Evolutionary conservation across 1,140 invertebrate species (phyloP).

Genomic region (Calephelis virginiensis): DNA sequence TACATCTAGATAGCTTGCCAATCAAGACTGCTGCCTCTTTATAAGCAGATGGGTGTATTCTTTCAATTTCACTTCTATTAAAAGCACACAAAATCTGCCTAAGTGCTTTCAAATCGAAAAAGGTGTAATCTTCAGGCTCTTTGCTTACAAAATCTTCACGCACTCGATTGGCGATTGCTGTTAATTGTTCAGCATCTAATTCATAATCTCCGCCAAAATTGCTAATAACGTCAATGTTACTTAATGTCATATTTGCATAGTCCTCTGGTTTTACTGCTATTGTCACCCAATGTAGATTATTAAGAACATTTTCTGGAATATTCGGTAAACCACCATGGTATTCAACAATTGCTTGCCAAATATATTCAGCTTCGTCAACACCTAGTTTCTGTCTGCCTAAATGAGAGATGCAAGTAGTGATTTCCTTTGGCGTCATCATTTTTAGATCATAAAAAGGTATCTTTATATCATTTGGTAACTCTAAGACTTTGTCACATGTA

Average conservation of each 20-base stretch:
- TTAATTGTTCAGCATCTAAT: slow-evolving; percentile 57
- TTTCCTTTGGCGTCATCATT: slow-evolving; percentile 47
- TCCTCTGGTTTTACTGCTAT: slow-evolving; percentile 61
- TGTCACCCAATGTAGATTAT: slow-evolving; percentile 69
- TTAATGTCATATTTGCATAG: slow-evolving; percentile 71
- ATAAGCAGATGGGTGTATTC: slow-evolving; percentile 71
- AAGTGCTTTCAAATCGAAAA: slow-evolving; percentile 70
- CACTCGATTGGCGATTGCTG: slow-evolving; percentile 64
- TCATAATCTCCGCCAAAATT: slow-evolving; percentile 74
- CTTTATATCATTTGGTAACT: slow-evolving; percentile 37
- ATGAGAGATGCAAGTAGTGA: slow-evolving; percentile 51
- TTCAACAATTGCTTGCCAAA: slow-evolving; percentile 58
- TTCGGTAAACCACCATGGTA: slow-evolving; percentile 46
- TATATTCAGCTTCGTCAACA: slow-evolving; percentile 43
- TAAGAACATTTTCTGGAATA: slow-evolving; percentile 67
- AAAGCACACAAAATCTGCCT: slow-evolving; percentile 76
- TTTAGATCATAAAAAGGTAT: slow-evolving; percentile 42
- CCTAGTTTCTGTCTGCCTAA: slow-evolving; percentile 49
- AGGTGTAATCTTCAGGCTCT: slow-evolving; percentile 72
- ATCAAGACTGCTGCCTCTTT: slow-evolving; percentile 64
- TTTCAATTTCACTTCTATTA: slow-evolving; percentile 64
- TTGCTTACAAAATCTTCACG: slow-evolving; percentile 74
- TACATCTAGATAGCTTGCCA: slow-evolving; percentile 61
- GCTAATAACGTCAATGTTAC: slow-evolving; percentile 68
- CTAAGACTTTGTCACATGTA: slow-evolving; percentile 47